Evolutionary conservation across 2,797 vertebrate genomes (phyloP), one percentile per base, ranked within the genome.

Genomic region (Sebastes flavidus): DNA sequence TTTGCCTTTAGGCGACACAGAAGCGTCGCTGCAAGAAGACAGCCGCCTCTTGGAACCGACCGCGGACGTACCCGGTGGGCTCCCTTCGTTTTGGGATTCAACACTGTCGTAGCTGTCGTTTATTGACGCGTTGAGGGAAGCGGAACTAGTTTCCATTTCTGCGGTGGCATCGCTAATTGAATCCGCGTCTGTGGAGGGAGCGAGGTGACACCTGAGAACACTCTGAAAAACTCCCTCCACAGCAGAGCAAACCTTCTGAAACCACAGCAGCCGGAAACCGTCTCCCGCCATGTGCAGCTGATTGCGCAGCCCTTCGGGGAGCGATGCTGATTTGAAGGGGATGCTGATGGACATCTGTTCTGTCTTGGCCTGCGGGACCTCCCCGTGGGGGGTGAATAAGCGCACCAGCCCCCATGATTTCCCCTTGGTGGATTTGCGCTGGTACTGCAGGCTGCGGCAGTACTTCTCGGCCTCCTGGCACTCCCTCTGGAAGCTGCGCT

Each of bases 401-500:
- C 96, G 95, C n/a, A 95, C 90, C 29, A 99, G 77, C 0, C 98
- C 98, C 98, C 98, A 99, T 0, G 92, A 86, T 72, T 97, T 97
- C 11, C 97, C 97, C 58, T 96, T 95, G 49, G 84, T 30, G 7
- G 97, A 98, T 3, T 95, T 97, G 6, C 32, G 95, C 83, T 95
- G 94, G 92, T 96, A 99, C 84, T 97, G 96, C 49, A 97, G 93
- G 86, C 98, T 97, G 65, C 97, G 96, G 81, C 97, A 99, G 63
- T 97, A 97, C 67, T 95, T 97, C 75, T 97, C 96, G 0, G 97
- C 97, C 0, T 93, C 95, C 6, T 92, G 92, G 67, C 97, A 98
- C 83, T 97, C 96, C 54, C 67, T 91, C 79, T 90, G 92, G 11
- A 99, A 96, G 20, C 84, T 94, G 46, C 88, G 89, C 0, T 94